Base-by-base conservation (phyloP, 1,140 invertebrate genomes). In the Dendroctonus valens region DNA sequence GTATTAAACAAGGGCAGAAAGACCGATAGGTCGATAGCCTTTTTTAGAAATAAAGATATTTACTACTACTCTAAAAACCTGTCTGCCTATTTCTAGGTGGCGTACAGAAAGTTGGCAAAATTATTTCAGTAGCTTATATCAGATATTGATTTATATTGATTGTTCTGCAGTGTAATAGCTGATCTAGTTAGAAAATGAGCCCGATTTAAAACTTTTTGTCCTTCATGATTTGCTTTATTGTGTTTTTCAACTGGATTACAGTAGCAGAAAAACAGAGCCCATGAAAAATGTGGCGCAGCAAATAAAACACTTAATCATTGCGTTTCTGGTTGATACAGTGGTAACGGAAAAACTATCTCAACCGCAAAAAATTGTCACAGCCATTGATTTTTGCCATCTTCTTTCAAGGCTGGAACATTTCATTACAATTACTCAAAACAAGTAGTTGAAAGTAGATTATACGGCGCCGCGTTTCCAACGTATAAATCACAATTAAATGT, bases 351-450 rank as follows among this genome's bases (percentile, higher is more conserved):
- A 55, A 55, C 53, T 55, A 55, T 40, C 39, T 11, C 53, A 55
- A 55, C 53, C 53, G 53, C 53, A 55, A 55, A 40, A 55, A 55
- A 55, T 41, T 55, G 53, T 55, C 53, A 55, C 53, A 41, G 53
- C 53, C 53, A n/a, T 40, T 8, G 53, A 55, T 55, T 41, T 55
- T 55, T 38, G 41, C 26, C 53, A 55, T 55, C 39, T 26, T 41
- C 39, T 7, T 41, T 55, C 53, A 55, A 55, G 53, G 53, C 11
- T 15, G 39, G 42, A 46, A 46, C 12, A 46, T 46, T 46, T 46
- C 8, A 4, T 46, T 46, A 46, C 42, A 26, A 26, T 26, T 26
- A 26, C 26, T 26, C 26, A 26, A 3, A 26, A 26, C 26, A 26
- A 26, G 26, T 26, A 26, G 26, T 3, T 26, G 26, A 26, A 26